Evolutionary conservation across 2,113 vertebrate species (phyloP).

Genomic region (Probosciger aterrimus): DNA sequence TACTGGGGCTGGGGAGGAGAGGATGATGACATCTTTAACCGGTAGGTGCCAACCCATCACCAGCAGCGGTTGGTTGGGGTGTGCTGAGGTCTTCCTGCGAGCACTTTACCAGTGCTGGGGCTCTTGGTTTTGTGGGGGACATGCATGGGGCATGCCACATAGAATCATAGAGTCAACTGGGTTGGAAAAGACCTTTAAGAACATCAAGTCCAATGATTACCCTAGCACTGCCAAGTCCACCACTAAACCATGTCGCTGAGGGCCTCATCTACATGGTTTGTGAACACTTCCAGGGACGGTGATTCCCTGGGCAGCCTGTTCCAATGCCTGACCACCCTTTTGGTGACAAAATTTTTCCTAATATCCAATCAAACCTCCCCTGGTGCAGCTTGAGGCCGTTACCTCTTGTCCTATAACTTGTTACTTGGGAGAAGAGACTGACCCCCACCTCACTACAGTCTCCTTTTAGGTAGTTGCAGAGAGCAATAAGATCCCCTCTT

Average conservation of each 20-base stretch:
- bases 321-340: not conserved
- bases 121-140: fast-evolving
- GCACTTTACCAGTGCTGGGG: fast-evolving
- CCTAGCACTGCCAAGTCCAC: not conserved
- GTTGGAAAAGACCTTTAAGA: not conserved
- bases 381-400: not conserved
- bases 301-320: not conserved
- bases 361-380: not conserved
- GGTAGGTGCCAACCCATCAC: slow-evolving; percentile 67
- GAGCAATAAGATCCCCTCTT: not conserved
- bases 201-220: not conserved
- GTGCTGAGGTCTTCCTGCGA: fast-evolving
- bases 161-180: not conserved
- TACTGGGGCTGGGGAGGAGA: slow-evolving; percentile 99
- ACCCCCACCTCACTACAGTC: not conserved
- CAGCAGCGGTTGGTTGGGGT: not conserved
- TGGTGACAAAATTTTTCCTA: not conserved
- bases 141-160: fast-evolving
- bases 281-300: not conserved
- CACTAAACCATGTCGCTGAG: not conserved
- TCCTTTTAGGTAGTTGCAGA: not conserved
- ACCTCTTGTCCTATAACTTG: not conserved
- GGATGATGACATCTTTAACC: slow-evolving; percentile 98
- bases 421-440: not conserved
- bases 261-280: not conserved